phyloP scores from a whole-genome alignment of 2,797 vertebrate species.

The Myioborus miniatus region DNA sequence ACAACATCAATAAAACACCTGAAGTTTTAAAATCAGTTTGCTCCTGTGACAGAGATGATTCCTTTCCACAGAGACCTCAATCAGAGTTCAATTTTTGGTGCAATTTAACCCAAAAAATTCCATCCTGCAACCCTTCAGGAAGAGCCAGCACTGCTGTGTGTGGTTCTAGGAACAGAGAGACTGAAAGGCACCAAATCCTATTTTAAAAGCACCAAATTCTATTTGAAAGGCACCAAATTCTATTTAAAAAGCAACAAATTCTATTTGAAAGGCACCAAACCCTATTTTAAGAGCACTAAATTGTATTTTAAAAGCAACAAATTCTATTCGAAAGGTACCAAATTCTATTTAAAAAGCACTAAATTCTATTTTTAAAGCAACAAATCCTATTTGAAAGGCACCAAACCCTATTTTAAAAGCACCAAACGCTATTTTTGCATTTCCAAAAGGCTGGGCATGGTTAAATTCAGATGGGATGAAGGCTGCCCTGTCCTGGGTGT shows the following conservation, averaged over 20 bases:
- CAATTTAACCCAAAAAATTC: background rate
- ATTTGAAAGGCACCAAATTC: too few species aligned
- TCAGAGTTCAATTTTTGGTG: too few species aligned
- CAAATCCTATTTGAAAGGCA: too few species aligned
- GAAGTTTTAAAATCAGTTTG: background rate
- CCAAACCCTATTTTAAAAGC: too few species aligned
- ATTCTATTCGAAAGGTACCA: too few species aligned
- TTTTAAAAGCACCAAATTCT: background rate
- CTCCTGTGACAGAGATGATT: fast-evolving
- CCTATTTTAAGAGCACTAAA: too few species aligned
- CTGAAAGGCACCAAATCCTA: background rate
- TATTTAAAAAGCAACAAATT: too few species aligned
- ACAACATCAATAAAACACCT: background rate
- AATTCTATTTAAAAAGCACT: too few species aligned
- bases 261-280: too few species aligned
- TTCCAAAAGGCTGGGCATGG: too few species aligned
- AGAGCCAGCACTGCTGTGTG: background rate
- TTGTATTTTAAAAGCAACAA: too few species aligned
- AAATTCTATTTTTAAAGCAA: too few species aligned
- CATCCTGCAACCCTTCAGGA: background rate
- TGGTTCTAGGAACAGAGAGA: background rate
- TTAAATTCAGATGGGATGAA: background rate
- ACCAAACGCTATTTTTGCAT: background rate
- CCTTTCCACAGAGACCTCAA: background rate
- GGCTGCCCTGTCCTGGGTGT: fast-evolving